Base-by-base conservation (phyloP, 1,140 invertebrate genomes). In the Pteromalus puparum region DNA sequence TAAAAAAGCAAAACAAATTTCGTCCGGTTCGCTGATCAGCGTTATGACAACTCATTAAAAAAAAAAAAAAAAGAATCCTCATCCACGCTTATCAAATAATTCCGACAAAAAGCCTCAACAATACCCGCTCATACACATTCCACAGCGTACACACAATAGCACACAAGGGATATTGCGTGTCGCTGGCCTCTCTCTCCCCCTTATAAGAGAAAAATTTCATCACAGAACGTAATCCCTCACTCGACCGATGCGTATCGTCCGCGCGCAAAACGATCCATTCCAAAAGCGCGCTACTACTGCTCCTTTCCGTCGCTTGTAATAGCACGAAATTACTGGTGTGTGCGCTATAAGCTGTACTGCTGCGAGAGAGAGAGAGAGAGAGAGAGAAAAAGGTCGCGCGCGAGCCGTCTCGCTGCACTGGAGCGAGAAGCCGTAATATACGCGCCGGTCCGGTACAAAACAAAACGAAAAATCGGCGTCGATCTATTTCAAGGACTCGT, bases 401-500 rank as follows among this genome's bases (percentile, higher is more conserved):
- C 18, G 48, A 53, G 15, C 10, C 28, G 68, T 70, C 68, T 74
- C 72, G 72, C 34, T 74, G 72, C 72, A 42, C 72, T 34, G 72
- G 28, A 30, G 68, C 68, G 68, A 70, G 21, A 28, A 26, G 68
- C 53, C 21, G 21, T 61, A 61, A 61, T 61, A 61, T 61, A 61
- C 53, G 53, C 53, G 53, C 2, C 53, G 53, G 53, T 61, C 53
- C 53, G 28, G 68, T n/a, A n/a, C 28, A 28, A 30, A 30, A 42
- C 72, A 74, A 74, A 74, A 74, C 72, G 72, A 76, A 76, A 76
- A 76, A 76, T 76, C 42, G n/a, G 21, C 42, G 74, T 28, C 42
- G 42, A 76, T 76, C 74, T 76, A 76, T 76, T 76, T 76, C 74
- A 76, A 76, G 74, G 74, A 76, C 74, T 48, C 74, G 42, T 46